A percentile compares a stretch with the other conserved stretches of the same genome.
phyloP scores from a whole-genome alignment of 2,113 vertebrate genomes.

The Leptosomus discolor region DNA sequence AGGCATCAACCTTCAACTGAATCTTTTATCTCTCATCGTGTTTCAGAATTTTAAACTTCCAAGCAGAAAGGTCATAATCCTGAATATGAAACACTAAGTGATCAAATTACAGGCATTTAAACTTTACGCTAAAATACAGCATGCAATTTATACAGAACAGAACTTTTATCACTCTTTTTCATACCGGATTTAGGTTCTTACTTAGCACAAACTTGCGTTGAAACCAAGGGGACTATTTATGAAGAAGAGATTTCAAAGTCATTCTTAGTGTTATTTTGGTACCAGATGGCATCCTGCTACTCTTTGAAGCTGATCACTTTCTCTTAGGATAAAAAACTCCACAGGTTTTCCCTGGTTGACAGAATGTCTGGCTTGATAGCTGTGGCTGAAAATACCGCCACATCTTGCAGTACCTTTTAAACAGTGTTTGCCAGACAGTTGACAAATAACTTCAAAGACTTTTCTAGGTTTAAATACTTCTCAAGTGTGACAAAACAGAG shows the following conservation, averaged over 20 bases:
- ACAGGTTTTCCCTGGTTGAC: background rate
- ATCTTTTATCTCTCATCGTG: background rate
- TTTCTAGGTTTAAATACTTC: background rate
- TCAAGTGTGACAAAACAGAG: slow-evolving; percentile 11
- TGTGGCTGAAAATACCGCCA: background rate
- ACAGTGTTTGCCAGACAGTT: background rate
- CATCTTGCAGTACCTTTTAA: background rate
- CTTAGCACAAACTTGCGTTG: background rate
- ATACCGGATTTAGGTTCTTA: background rate
- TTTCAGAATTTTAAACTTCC: background rate
- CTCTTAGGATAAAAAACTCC: background rate
- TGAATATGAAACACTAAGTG: background rate
- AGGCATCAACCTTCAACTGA: background rate
- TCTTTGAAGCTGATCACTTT: background rate
- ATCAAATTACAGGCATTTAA: background rate
- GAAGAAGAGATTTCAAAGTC: background rate
- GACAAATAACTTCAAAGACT: slow-evolving; percentile 8
- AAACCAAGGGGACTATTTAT: background rate
- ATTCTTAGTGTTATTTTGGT: background rate
- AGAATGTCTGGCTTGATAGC: background rate
- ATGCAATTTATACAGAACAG: background rate
- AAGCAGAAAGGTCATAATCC: background rate
- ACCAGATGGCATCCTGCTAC: background rate
- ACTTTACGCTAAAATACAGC: background rate
- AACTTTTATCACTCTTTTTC: background rate